Evolutionary conservation across 2,888 invertebrate genomes (phyloP), one percentile per base, ranked within the genome.

Genomic region (Sipha maydis): DNA sequence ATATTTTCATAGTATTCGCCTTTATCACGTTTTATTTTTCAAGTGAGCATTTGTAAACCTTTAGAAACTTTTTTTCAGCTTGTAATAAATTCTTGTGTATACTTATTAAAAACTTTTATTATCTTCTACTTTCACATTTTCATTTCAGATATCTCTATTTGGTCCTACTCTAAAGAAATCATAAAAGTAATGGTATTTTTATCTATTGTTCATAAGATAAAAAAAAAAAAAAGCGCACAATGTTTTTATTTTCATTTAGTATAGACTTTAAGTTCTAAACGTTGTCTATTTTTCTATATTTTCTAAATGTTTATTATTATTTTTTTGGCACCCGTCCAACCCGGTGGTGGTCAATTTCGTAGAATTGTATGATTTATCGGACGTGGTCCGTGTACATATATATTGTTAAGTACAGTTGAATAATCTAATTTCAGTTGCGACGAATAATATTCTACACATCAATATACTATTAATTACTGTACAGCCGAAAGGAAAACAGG

Each of bases 21-120:
- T 61, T 11, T 61, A 25, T 61, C 9, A 61, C 25, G 61, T 61
- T 61, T 61, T 56, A 56, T 54, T 56, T 11, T 61, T 34, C 67
- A n/a, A 61, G 71, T 17, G 31, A 31, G 31, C 41, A 76, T 75
- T 76, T 61, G 56, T 56, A 73, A 61, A 61, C n/a, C 21, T 75
- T n/a, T 67, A 14, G 41, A 48, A 41, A 48, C 31, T 77, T 48
- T 31, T 19, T 80, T 48, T 69, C 38, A 48, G 69, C 71, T 78
- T 4, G 28, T 34, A 54, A 78, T 69, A 78, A 78, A 85, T 78
- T 78, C 69, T 48, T 54, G 34, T 41, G 28, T 21, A 73, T 71
- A 67, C 84, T 85, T 85, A 85, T 76, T 76, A 77, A 41, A 85
- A 85, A 77, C 84, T 85, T 85, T 85, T 85, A 85, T 85, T 85